Base-by-base conservation (phyloP, 2,797 vertebrate species). In the Pygocentrus nattereri region DNA sequence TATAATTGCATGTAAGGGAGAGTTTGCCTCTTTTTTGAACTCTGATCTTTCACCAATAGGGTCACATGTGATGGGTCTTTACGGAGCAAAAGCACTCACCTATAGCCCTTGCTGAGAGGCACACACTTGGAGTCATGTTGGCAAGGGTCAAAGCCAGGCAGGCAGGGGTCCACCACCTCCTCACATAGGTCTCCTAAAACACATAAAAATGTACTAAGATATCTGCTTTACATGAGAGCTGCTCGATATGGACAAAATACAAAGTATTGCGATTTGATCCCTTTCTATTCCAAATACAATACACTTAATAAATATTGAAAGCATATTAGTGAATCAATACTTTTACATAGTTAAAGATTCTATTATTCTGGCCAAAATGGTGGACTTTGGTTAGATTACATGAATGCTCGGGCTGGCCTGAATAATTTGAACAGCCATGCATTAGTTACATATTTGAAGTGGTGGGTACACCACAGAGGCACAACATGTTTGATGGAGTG, bases 51-150 rank as follows among this genome's bases (percentile, higher is more conserved):
- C 47, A 61, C 34, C 19, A 23, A 49, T 34, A 64, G 31, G 31
- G 25, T 47, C 21, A 21, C 27, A 16, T 1, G 44, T 19, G 25
- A 21, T n/a, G 34, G 72, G 13, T 50, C 38, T 27, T 23, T 21
- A 8, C 19, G 52, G 11, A 67, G 49, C 41, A 21, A 67, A 56
- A 38, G 25, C 69, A 86, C 95, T 95, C 90, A 99, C 98, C 95
- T 96, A 92, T 94, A 96, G 83, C 93, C 91, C 85, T 94, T 97
- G 83, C 94, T 95, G 50, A 95, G 88, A 10, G 94, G 90, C 87
- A 98, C 87, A 79, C 98, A 99, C 90, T 99, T 99, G 84, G 97
- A 97, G 88, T 97, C 96, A 0, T 99, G 96, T 34, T 96, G 96
- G 88, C 98, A 99, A 2, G 96, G 95, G 90, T 97, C 97, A 30